Base-by-base conservation (phyloP, 1,140 invertebrate species). In the Bombus cullumanus region DNA sequence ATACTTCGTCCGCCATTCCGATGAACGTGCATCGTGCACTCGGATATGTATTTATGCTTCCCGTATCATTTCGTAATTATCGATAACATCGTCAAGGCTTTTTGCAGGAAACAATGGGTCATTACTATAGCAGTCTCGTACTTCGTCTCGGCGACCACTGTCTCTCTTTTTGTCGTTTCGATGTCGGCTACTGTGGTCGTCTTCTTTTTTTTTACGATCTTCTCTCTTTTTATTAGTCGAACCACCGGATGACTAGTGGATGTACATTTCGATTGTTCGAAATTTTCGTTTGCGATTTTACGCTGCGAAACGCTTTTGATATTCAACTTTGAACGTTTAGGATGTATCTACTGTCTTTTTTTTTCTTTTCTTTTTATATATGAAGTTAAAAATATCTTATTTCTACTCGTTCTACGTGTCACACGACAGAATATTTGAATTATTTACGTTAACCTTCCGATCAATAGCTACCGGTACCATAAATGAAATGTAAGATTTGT, bases 21-120 rank as follows among this genome's bases (percentile, higher is more conserved):
- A 92, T 91, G 91, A 90, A 91, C 89, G 88, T 92, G 93, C 92
- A 94, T 92, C 94, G 71, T 76, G 83, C 80, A 76, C 88, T 91
- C 86, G 90, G 89, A 94, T 93, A 92, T 94, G 91, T 94, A 94
- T 93, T 95, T 94, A 94, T 93, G 93, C 94, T 95, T 94, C 92
- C 93, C 93, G 92, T 95, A 95, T 95, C 93, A 95, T 95, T 95
- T 94, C 92, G 94, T 94, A 95, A 95, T 95, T 95, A 95, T 95
- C 94, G 94, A 95, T 95, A 95, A 94, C 93, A 95, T 95, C 94
- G 93, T 94, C 95, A 94, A 95, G 95, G 94, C 88, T 95, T 94
- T 95, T 94, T 93, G 92, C 93, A 94, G 94, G 94, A 95, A 95
- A 95, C 94, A 95, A 95, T 95, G 92, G 94, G 91, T 94, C 93